A percentile compares a stretch with the other conserved stretches of the same genome.
Evolutionary conservation across 2,113 vertebrate genomes (phyloP).

Genomic region (Drymodes brunneopygia): DNA sequence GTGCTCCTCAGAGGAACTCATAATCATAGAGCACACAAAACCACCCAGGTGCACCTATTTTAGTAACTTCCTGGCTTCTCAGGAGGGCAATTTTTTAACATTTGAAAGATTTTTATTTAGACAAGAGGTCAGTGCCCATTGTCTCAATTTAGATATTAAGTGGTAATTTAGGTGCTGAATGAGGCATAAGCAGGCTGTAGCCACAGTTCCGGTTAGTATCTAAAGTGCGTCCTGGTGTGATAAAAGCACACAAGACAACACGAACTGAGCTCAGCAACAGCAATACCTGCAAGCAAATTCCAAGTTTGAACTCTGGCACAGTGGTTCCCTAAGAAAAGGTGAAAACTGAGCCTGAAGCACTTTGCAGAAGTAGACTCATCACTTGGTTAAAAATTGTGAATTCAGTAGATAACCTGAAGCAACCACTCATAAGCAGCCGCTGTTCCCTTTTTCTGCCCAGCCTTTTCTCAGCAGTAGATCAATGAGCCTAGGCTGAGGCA

Average conservation of each 20-base stretch:
- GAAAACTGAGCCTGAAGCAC: neutral
- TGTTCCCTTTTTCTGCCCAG: neutral
- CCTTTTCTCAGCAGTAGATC: neutral
- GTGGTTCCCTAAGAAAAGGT: neutral
- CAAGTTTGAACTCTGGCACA: neutral
- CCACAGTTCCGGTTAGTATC: neutral
- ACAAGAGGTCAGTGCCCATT: neutral
- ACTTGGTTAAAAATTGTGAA: neutral
- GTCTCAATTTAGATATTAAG: neutral
- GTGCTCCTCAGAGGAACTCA: neutral
- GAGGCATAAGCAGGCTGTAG: neutral
- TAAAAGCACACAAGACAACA: neutral
- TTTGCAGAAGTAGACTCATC: neutral
- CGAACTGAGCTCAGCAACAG: neutral
- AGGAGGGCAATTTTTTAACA: neutral
- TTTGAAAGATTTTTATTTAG: neutral
- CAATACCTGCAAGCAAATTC: neutral
- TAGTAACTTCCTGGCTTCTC: neutral
- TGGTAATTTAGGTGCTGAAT: neutral
- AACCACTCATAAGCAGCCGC: neutral
- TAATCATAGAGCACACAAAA: neutral
- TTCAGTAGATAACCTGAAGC: neutral
- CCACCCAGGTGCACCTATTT: neutral
- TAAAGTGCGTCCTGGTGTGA: neutral
- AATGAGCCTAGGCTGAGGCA: neutral